Evolutionary conservation across 2,797 vertebrate species (phyloP).

Genomic region (Silurus lanzhouensis): DNA sequence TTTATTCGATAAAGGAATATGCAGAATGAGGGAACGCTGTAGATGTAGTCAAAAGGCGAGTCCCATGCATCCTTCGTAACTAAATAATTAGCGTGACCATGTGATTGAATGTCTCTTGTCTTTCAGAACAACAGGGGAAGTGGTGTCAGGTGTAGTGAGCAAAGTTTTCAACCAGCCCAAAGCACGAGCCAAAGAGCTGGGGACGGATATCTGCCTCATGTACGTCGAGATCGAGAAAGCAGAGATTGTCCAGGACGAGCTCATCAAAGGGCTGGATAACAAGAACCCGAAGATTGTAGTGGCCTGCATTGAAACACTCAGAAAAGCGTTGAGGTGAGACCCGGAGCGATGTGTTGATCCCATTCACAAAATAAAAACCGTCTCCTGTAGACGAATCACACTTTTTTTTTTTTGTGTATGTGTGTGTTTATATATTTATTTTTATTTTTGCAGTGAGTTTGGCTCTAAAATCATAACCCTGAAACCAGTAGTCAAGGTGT

Average conservation of each 20-base stretch:
- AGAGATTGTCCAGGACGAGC: slow-evolving; percentile 92
- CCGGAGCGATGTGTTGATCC: neutral
- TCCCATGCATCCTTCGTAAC: neutral
- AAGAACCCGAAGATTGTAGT: slow-evolving; percentile 97
- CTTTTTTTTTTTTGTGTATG: slow-evolving; percentile 29
- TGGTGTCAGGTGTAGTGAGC: slow-evolving; percentile 92
- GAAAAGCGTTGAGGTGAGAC: slow-evolving; percentile 89
- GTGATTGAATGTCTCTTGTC: slow-evolving; percentile 23
- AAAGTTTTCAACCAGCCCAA: slow-evolving; percentile 99
- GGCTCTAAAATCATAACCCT: slow-evolving; percentile 94
- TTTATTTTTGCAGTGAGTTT: slow-evolving; percentile 84
- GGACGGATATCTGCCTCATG: slow-evolving; percentile 92
- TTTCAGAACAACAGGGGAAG: slow-evolving; percentile 91
- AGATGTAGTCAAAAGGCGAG: neutral
- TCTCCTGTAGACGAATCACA: neutral
- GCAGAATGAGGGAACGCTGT: neutral
- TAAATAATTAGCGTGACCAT: slow-evolving; percentile 3
- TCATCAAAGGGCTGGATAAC: slow-evolving; percentile 94
- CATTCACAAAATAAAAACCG: neutral
- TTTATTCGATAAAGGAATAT: neutral
- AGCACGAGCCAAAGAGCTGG: slow-evolving; percentile 93
- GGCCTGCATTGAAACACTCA: slow-evolving; percentile 86
- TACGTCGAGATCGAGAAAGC: slow-evolving; percentile 95
- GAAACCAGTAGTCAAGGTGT: slow-evolving; percentile 94
- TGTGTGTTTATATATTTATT: slow-evolving; percentile 35